Conservation (phyloP, 2,797 vertebrate genomes). For the Todus mexicanus region DNA sequence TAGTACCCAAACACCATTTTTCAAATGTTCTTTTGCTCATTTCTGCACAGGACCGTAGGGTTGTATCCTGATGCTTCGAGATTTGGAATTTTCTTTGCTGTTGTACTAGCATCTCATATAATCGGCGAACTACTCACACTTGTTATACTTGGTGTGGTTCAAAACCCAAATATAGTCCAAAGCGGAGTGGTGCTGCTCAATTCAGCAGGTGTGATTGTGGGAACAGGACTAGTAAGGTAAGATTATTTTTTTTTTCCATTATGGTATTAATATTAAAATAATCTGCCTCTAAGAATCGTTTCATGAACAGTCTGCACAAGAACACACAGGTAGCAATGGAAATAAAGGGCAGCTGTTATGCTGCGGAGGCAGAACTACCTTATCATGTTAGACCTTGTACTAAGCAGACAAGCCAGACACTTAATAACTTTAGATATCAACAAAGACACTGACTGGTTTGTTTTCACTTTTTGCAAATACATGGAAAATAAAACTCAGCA, state of each 20-base stretch:
- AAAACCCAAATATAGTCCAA: slow-evolving; percentile 90
- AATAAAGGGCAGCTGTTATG: neutral
- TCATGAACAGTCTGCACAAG: neutral
- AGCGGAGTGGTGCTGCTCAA: slow-evolving; percentile 87
- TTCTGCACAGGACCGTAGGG: slow-evolving; percentile 83
- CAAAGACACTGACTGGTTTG: neutral
- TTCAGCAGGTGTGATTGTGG: slow-evolving; percentile 86
- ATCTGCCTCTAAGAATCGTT: neutral
- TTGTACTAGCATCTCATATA: slow-evolving; percentile 85
- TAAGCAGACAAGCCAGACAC: neutral
- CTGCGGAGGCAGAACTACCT: neutral
- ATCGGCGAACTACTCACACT: slow-evolving; percentile 87
- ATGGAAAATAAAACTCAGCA: neutral
- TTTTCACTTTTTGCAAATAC: neutral
- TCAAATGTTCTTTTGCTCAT: neutral
- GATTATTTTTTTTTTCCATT: neutral
- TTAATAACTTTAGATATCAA: neutral
- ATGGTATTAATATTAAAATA: neutral
- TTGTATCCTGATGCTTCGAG: slow-evolving; percentile 84
- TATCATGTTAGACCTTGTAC: neutral
- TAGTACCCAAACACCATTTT: neutral
- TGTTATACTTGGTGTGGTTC: slow-evolving; percentile 85
- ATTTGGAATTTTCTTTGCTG: slow-evolving; percentile 88
- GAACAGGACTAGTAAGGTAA: slow-evolving; percentile 91
- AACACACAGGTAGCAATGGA: neutral